Evolutionary conservation across 2,888 invertebrate genomes (phyloP), one percentile per base, ranked within the genome.

Genomic region (Therioaphis trifolii): DNA sequence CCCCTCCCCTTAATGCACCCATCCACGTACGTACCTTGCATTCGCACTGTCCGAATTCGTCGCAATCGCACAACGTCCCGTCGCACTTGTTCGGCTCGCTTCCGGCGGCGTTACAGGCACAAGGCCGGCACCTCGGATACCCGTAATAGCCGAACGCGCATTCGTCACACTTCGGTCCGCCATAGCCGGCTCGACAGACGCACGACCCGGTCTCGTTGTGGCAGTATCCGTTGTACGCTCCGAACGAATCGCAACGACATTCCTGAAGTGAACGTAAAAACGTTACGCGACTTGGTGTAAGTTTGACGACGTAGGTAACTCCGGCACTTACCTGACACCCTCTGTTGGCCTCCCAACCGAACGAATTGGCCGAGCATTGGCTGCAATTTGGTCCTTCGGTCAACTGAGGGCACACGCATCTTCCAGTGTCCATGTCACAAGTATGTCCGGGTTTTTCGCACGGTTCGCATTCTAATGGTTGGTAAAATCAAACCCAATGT

Each of bases 101-200:
- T 88, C 98, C 94, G 85, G 91, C 90, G 35, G 90, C 89, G 86
- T 94, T 93, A 87, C 96, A 96, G 84, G 92, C 92, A 87, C 96
- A 95, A 18, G 91, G 89, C 88, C 90, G 86, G 85, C 88, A 88
- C 75, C 82, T 85, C 4, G 97, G 95, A 89, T 94, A 96, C 18
- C 96, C 96, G 90, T 94, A 96, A 90, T 94, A 95, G 0, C 98
- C 98, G 9, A 91, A 90, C 2, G 93, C 92, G 88, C 99, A 99
- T 61, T 90, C 89, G 87, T 95, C 93, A 89, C 99, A 99, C 85
- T 92, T 92, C 1, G 92, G 90, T 0, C 95, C 95, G 18, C 91
- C 90, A 89, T 92, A 96, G 2, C 95, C 96, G 29, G 91, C 89
- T 7, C 93, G 91, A 88, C 96, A 96, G 58, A 90, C 90, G 87